Conservation (phyloP, 2,888 invertebrate species). For the Zaprionus lineosus region DNA sequence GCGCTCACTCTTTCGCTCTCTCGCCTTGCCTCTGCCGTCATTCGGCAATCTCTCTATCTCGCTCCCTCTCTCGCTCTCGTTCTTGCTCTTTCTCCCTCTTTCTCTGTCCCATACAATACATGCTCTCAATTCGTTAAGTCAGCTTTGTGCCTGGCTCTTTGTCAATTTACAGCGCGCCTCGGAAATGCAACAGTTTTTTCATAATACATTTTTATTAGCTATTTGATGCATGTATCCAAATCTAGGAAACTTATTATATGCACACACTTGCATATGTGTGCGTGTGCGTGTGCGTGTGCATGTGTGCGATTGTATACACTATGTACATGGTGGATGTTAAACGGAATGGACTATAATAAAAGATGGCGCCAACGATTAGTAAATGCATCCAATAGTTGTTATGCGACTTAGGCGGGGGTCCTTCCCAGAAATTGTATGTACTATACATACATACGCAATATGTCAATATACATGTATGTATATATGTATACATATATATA, state of each 20-base stretch:
- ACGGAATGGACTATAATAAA: no score
- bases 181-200: conserved; percentile 75
- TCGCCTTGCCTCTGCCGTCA: conserved; percentile 4
- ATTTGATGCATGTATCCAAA: conserved; percentile 37
- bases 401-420: neutral
- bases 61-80: conserved; percentile 20
- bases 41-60: conserved; percentile 17
- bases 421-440: no score
- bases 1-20: conserved; percentile 20
- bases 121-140: conserved; percentile 23
- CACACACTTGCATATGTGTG: conserved; percentile 16
- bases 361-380: conserved; percentile 29
- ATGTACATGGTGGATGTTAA: conserved; percentile 5
- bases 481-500: conserved; percentile 8
- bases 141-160: conserved; percentile 23
- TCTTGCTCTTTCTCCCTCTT: conserved; percentile 2
- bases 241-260: conserved; percentile 52
- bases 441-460: no score
- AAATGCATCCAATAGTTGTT: conserved; percentile 20
- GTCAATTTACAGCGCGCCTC: conserved; percentile 58
- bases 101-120: conserved; percentile 1
- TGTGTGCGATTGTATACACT: neutral
- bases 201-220: conserved; percentile 60
- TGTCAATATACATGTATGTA: neutral
- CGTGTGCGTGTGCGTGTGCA: neutral